phyloP scores from a whole-genome alignment of 2,113 vertebrate species.

The Gnathonemus longibarbis region DNA sequence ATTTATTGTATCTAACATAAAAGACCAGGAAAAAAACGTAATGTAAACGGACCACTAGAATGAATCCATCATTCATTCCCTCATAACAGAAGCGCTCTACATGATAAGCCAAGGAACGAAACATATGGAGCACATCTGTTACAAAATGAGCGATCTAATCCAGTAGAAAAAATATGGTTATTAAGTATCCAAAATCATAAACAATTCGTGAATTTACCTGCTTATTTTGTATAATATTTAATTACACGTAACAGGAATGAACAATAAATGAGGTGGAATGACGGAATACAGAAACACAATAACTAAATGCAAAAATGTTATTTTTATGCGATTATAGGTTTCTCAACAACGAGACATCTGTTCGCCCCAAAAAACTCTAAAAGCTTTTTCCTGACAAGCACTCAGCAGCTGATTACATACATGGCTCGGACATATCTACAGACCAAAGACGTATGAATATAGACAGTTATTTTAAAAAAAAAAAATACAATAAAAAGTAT shows the following conservation, averaged over 20 bases:
- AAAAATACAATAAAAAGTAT: constrained; percentile 10
- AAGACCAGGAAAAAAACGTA: neutral
- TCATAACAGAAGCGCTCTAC: neutral
- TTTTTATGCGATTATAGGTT: neutral
- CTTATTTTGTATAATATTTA: constrained; percentile 34
- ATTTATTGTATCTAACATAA: neutral
- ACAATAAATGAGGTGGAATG: neutral
- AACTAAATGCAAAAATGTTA: neutral
- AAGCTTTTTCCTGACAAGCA: constrained; percentile 13
- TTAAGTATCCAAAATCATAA: constrained; percentile 60
- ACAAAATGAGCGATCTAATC: constrained; percentile 56
- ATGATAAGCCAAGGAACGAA: neutral
- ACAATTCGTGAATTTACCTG: constrained; percentile 56
- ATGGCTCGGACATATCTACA: neutral
- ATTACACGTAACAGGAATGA: neutral
- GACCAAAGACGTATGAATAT: neutral
- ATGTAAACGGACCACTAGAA: neutral
- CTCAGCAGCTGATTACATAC: neutral
- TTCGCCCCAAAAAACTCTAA: neutral
- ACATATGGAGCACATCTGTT: constrained; percentile 4
- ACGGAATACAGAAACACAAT: neutral
- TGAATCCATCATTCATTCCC: neutral
- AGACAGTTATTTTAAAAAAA: neutral
- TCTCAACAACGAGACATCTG: neutral
- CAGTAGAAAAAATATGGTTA: constrained; percentile 57